phyloP scores from a whole-genome alignment of 1,140 invertebrate genomes.

The Reticulitermes speratus region DNA sequence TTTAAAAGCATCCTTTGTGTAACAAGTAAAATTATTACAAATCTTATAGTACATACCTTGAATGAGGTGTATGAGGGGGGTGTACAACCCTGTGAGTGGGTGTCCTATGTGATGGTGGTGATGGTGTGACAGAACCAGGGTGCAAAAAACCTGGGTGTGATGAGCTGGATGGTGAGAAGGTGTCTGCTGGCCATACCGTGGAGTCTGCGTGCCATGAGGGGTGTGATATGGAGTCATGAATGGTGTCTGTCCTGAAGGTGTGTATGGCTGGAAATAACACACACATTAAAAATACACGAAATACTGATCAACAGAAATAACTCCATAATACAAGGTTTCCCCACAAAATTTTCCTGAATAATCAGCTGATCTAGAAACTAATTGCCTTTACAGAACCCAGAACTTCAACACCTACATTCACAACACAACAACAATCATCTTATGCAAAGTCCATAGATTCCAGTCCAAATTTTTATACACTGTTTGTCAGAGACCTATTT shows the following conservation, averaged over 20 bases:
- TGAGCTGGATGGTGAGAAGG: slow-evolving; percentile 23
- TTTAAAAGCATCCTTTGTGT: no score
- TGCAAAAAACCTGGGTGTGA: slow-evolving; percentile 52
- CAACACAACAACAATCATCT: no score
- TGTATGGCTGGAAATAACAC: slow-evolving; percentile 64
- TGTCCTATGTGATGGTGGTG: slow-evolving; percentile 51
- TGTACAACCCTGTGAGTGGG: slow-evolving; percentile 46
- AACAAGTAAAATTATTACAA: no score
- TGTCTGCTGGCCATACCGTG: slow-evolving; percentile 57
- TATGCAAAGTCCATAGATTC: no score
- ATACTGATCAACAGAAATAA: not conserved
- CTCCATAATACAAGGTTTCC: no score
- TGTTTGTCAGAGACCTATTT: no score
- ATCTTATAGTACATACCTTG: not conserved
- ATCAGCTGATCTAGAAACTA: no score
- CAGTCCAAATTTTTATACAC: no score
- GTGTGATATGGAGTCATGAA: slow-evolving; percentile 87
- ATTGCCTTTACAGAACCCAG: no score
- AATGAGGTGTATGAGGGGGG: slow-evolving; percentile 21
- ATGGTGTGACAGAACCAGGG: slow-evolving; percentile 54
- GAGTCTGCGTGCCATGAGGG: slow-evolving; percentile 63
- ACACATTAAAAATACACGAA: slow-evolving; percentile 2
- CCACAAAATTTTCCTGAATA: no score
- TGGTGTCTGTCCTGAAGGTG: slow-evolving; percentile 85
- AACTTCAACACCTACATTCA: no score